phyloP scores from a whole-genome alignment of 2,113 vertebrate genomes.

The Puntigrus tetrazona region DNA sequence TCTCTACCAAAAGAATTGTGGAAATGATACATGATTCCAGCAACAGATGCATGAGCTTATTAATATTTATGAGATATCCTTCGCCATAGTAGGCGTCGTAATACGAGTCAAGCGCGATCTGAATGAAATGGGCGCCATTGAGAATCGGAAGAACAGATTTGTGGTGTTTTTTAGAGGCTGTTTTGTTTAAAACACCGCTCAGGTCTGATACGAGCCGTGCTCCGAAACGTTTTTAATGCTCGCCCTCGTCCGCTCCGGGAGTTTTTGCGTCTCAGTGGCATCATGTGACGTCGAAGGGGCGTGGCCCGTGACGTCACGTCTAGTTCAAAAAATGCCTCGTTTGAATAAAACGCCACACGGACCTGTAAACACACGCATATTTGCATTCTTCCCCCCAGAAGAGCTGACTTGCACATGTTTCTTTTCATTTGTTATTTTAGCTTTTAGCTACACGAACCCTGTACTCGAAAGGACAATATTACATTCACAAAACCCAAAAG shows the following conservation, averaged over 20 bases:
- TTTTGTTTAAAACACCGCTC: background rate
- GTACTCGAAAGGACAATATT: background rate
- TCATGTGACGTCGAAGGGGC: conserved; percentile 51
- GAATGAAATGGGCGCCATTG: conserved; percentile 67
- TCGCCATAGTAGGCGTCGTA: background rate
- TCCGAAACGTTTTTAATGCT: background rate
- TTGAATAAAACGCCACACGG: background rate
- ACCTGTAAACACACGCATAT: background rate
- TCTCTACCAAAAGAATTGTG: too few species aligned
- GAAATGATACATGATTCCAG: too few species aligned
- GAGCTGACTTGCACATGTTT: background rate
- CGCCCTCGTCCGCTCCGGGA: background rate
- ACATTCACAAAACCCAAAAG: background rate
- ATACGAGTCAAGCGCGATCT: conserved; percentile 15
- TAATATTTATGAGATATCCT: background rate
- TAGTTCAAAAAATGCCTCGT: conserved; percentile 57
- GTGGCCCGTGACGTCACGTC: conserved; percentile 41
- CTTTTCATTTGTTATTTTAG: background rate
- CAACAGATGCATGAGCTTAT: background rate
- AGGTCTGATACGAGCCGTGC: background rate
- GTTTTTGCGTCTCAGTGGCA: conserved; percentile 25
- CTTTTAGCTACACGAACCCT: too few species aligned
- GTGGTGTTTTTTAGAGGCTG: background rate
- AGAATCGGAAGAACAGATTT: conserved; percentile 31
- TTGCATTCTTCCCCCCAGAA: background rate